A percentile compares a stretch with the other conserved stretches of the same genome.
Evolutionary conservation across 2,797 vertebrate genomes (phyloP).

Genomic region (Manis pentadactyla): DNA sequence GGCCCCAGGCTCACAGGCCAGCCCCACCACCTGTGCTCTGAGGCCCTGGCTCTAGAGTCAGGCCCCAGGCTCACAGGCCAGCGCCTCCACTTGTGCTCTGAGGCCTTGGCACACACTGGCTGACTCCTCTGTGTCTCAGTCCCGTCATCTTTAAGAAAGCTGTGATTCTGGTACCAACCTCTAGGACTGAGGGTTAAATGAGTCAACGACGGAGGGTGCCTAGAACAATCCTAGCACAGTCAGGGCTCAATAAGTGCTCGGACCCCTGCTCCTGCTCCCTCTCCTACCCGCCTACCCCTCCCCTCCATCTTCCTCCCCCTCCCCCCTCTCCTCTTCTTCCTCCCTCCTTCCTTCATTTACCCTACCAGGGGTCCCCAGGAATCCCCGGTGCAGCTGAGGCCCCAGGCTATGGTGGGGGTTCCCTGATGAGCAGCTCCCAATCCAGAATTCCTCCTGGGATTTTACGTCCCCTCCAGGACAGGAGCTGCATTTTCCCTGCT

Average conservation of each 20-base stretch:
- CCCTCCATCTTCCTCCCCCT: background rate
- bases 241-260: background rate
- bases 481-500: background rate
- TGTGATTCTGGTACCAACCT: background rate
- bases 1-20: too few species aligned
- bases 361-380: background rate
- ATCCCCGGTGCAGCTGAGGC: background rate
- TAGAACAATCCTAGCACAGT: background rate
- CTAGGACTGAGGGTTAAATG: background rate
- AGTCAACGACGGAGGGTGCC: background rate
- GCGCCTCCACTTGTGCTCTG: too few species aligned
- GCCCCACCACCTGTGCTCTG: too few species aligned
- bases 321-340: too few species aligned
- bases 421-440: background rate
- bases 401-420: background rate
- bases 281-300: too few species aligned
- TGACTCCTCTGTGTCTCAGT: background rate
- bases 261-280: background rate
- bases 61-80: too few species aligned
- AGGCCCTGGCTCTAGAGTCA: too few species aligned
- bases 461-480: background rate
- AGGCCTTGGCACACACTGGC: too few species aligned
- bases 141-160: background rate
- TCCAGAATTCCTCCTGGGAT: background rate
- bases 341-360: background rate